Evolutionary conservation across 2,797 vertebrate genomes (phyloP).

Genomic region (Phylloscopus collybita): DNA sequence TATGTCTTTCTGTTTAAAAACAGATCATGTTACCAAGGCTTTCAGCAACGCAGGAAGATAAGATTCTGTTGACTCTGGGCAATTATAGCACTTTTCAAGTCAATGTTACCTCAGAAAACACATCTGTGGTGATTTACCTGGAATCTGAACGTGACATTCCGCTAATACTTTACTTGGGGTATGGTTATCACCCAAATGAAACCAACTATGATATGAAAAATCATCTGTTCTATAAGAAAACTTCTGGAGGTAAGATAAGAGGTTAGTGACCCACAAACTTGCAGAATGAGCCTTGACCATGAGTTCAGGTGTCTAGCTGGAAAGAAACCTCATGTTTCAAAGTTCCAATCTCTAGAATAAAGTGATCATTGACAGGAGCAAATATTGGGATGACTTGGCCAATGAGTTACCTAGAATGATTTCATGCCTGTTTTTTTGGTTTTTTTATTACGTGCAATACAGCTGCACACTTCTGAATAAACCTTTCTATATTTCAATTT

Average conservation of each 20-base stretch:
- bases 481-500: neutral
- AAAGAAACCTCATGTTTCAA: neutral
- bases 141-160: conserved; percentile 82
- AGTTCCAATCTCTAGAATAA: neutral
- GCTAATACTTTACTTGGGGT: conserved; percentile 85
- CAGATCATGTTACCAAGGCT: conserved; percentile 88
- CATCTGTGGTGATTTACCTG: conserved; percentile 87
- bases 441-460: neutral
- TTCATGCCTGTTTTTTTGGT: neutral
- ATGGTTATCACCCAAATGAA: conserved; percentile 83
- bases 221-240: conserved; percentile 76
- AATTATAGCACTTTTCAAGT: conserved; percentile 85
- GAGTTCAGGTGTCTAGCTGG: neutral
- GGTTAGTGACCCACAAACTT: neutral
- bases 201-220: conserved; percentile 80
- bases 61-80: conserved; percentile 82
- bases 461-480: neutral
- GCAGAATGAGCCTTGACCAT: neutral
- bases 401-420: neutral
- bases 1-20: conserved; percentile 17
- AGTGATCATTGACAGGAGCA: neutral
- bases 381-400: neutral
- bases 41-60: conserved; percentile 73
- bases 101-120: conserved; percentile 81
- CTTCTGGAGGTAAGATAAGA: conserved; percentile 77